Conservation (phyloP, 1,140 invertebrate genomes). For the Parapsyche elsis region DNA sequence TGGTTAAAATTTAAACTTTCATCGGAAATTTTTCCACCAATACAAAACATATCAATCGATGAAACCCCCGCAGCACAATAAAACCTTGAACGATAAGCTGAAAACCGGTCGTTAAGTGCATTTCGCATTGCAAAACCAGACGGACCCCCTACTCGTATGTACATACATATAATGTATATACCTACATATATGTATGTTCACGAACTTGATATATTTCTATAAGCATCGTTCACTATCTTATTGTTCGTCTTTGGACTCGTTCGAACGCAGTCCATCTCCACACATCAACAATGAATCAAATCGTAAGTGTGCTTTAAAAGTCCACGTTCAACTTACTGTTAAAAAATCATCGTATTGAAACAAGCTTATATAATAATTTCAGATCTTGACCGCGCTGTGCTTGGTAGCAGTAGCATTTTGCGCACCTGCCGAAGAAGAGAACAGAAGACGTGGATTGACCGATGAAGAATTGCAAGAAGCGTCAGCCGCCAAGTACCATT, state of each 20-base stretch:
- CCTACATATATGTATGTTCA: too few species aligned
- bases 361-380: conserved; percentile 1
- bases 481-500: conserved; percentile 61
- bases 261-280: not conserved
- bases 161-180: too few species aligned
- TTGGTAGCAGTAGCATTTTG: conserved; percentile 6
- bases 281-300: not conserved
- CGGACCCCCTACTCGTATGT: not conserved
- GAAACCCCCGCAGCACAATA: not conserved
- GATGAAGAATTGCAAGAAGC: conserved; percentile 43
- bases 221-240: not conserved
- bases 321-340: too few species aligned
- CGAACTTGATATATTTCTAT: conserved; percentile 15
- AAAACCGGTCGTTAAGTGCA: conserved; percentile 10
- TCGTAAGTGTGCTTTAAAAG: not conserved
- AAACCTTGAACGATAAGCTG: conserved; percentile 10
- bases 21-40: too few species aligned
- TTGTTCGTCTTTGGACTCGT: not conserved
- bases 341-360: too few species aligned
- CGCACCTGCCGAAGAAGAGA: conserved; percentile 8
- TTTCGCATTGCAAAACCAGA: not conserved
- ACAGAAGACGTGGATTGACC: not conserved
- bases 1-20: too few species aligned
- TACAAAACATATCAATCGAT: not conserved
- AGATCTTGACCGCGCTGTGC: conserved; percentile 15